Conservation (phyloP, 2,797 vertebrate genomes). For the Parambassis ranga region DNA sequence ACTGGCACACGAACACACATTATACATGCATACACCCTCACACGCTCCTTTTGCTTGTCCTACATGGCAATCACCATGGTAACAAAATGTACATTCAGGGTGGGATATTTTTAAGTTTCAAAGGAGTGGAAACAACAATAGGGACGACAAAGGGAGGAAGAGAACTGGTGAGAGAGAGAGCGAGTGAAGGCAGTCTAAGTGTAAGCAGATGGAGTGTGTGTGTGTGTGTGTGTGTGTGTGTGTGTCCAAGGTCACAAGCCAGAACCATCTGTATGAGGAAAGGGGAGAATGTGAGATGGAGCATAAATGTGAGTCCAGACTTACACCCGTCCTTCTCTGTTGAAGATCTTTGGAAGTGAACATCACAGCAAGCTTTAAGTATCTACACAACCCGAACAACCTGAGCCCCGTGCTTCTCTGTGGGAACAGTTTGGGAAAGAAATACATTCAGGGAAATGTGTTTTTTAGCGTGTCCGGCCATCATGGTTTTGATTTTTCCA, state of each 20-base stretch:
- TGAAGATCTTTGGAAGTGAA: too few species aligned
- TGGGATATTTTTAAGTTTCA: constrained; percentile 83
- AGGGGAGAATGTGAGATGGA: constrained; percentile 6
- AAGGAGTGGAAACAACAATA: constrained; percentile 73
- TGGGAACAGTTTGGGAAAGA: too few species aligned
- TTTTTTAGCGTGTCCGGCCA: too few species aligned
- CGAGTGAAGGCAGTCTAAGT: constrained; percentile 66
- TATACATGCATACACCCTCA: constrained; percentile 30
- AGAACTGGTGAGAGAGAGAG: constrained; percentile 26
- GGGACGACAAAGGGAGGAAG: constrained; percentile 65
- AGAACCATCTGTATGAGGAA: constrained; percentile 71
- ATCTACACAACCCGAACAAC: too few species aligned
- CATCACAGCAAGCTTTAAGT: too few species aligned
- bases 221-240: constrained; percentile 22
- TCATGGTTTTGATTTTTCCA: too few species aligned
- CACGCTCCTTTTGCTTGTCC: constrained; percentile 46
- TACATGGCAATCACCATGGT: constrained; percentile 78
- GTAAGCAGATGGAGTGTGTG: constrained; percentile 77
- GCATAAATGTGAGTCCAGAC: too few species aligned
- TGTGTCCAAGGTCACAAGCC: constrained; percentile 77
- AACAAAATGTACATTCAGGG: constrained; percentile 75
- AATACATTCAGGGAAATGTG: too few species aligned
- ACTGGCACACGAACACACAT: constrained; percentile 65
- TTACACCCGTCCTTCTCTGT: too few species aligned
- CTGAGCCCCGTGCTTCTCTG: too few species aligned